Percentiles rank a stretch among this genome's conserved stretches.
Conservation (phyloP, 30 jellyfish, hydroid and myxozoan genomes). For the Chrysaora quinquecirrha region DNA sequence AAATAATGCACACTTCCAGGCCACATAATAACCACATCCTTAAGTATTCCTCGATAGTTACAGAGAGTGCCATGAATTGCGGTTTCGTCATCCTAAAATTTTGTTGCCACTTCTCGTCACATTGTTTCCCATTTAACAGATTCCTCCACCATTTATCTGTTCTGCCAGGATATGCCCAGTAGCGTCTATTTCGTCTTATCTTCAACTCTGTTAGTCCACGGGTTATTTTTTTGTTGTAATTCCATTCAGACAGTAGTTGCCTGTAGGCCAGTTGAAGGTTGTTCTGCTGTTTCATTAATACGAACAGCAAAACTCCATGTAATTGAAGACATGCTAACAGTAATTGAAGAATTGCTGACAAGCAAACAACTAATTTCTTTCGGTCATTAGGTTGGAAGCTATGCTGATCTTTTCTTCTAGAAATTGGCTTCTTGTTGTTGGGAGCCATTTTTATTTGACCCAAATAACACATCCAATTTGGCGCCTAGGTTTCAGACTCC, state of each 20-base stretch:
- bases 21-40: constrained; percentile 8
- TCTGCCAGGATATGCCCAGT: too few species aligned
- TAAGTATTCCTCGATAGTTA: not conserved
- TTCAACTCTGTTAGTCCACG: not conserved
- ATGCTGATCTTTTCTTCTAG: not conserved
- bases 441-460: too few species aligned
- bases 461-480: too few species aligned
- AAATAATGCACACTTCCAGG: constrained; percentile 25
- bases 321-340: too few species aligned
- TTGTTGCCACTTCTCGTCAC: not conserved
- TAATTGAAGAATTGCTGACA: too few species aligned
- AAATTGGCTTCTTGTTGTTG: too few species aligned
- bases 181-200: not conserved
- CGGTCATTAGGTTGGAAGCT: not conserved
- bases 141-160: too few species aligned
- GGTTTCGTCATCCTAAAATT: not conserved
- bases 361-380: too few species aligned
- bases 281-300: too few species aligned
- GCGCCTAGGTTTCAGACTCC: too few species aligned
- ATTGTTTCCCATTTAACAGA: not conserved
- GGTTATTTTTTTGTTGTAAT: not conserved
- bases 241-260: too few species aligned
- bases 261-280: too few species aligned
- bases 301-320: not conserved
- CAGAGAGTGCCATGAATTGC: not conserved